Evolutionary conservation across 2,797 vertebrate genomes (phyloP).

Genomic region (Spinus pinus): DNA sequence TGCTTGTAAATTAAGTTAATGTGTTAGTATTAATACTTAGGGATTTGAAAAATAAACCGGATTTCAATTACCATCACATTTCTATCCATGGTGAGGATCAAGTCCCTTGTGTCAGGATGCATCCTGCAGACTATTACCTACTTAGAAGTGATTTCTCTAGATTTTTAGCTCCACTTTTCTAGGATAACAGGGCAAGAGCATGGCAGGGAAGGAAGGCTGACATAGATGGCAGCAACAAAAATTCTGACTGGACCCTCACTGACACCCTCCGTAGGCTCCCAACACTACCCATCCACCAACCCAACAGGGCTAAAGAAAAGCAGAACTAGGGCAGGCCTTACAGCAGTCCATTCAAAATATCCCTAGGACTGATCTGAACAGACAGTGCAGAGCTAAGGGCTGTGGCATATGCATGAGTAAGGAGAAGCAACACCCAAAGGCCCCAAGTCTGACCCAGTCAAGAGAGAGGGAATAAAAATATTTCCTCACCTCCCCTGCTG

Average conservation of each 20-base stretch:
- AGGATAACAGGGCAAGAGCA: not conserved
- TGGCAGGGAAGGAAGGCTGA: not conserved
- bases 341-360: not conserved
- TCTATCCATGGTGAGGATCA: fast-evolving
- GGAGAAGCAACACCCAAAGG: not conserved
- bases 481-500: not conserved
- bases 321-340: not conserved
- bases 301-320: not conserved
- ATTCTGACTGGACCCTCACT: not conserved
- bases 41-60: constrained; percentile 25
- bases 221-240: not conserved
- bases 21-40: not conserved
- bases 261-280: not conserved
- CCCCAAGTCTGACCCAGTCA: not conserved
- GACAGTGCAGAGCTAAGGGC: not conserved
- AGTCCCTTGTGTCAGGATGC: not conserved
- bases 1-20: constrained; percentile 27
- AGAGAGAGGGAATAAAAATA: not conserved
- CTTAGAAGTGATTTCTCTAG: not conserved
- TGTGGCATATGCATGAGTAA: not conserved
- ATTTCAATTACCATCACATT: constrained; percentile 5
- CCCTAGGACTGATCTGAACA: not conserved
- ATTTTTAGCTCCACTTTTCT: not conserved
- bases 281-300: not conserved
- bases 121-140: not conserved